These are phyloP conservation scores for Hyposoter dolosus DNA, from an alignment of 2,888 invertebrate species.

Conservation along the genomic window DNA sequence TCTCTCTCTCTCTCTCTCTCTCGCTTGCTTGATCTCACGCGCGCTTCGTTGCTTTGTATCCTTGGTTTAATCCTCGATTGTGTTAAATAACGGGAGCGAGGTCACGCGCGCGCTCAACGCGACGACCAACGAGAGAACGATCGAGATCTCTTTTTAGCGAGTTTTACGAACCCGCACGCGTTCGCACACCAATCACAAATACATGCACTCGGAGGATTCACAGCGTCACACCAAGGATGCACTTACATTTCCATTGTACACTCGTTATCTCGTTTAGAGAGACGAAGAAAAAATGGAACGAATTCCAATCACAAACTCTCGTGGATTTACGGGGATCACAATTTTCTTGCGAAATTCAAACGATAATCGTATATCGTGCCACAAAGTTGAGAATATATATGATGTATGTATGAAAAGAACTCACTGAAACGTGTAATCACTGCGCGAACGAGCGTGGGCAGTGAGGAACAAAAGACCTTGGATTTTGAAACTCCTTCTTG, in stretches of 20 bases:
- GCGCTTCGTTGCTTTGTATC: slow-evolving; percentile 38
- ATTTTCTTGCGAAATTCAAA: background rate
- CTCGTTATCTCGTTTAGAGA: slow-evolving; percentile 20
- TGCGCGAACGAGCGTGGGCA: slow-evolving; percentile 23
- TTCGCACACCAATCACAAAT: slow-evolving; percentile 20
- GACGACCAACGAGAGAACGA: slow-evolving; percentile 48
- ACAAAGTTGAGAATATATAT: background rate
- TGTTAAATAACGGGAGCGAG: slow-evolving; percentile 69
- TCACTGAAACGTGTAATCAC: slow-evolving; percentile 36
- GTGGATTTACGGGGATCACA: slow-evolving; percentile 22
- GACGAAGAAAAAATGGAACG: background rate
- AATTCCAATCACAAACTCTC: slow-evolving; percentile 36
- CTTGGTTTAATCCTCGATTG: slow-evolving; percentile 68
- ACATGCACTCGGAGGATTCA: slow-evolving; percentile 14
- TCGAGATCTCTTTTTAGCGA: slow-evolving; percentile 55
- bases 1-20: slow-evolving; percentile 38
- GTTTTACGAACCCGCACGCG: slow-evolving; percentile 13
- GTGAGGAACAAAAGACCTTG: slow-evolving; percentile 65
- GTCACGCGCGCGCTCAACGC: slow-evolving; percentile 50
- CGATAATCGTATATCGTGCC: background rate
- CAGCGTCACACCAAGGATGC: slow-evolving; percentile 23
- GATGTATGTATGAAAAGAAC: background rate
- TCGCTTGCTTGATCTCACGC: background rate
- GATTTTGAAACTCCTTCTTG: slow-evolving; percentile 25
- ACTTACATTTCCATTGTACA: slow-evolving; percentile 12